Conservation (phyloP, 2,113 vertebrate genomes). For the Megaptera novaeangliae region DNA sequence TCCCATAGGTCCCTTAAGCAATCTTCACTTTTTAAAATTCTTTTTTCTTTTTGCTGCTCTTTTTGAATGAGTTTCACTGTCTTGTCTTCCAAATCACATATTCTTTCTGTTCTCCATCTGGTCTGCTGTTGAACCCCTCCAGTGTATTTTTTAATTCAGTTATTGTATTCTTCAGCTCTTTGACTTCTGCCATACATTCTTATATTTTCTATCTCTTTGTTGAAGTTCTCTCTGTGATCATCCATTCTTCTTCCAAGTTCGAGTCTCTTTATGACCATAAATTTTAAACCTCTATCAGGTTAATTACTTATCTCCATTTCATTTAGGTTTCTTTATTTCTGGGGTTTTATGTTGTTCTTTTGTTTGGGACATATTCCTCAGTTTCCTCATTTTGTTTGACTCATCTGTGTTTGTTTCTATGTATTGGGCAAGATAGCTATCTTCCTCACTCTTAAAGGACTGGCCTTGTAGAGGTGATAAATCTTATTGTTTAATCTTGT, state of each 20-base stretch:
- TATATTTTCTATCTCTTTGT: neutral
- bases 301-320: neutral
- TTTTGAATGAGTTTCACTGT: neutral
- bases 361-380: neutral
- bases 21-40: neutral
- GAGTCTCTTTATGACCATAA: neutral
- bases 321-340: too few species aligned
- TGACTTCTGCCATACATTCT: neutral
- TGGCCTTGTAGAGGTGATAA: neutral
- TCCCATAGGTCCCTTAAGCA: neutral
- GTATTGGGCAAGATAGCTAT: neutral
- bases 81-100: neutral
- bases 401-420: neutral
- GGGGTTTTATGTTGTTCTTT: neutral
- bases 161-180: neutral
- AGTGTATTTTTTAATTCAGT: neutral
- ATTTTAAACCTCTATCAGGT: neutral
- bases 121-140: neutral
- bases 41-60: neutral
- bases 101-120: neutral
- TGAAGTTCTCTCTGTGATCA: neutral
- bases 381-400: neutral
- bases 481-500: neutral
- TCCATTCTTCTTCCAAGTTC: neutral
- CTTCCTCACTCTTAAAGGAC: neutral